Conservation (phyloP, 2,888 invertebrate species). For the Leistus spinibarbis region DNA sequence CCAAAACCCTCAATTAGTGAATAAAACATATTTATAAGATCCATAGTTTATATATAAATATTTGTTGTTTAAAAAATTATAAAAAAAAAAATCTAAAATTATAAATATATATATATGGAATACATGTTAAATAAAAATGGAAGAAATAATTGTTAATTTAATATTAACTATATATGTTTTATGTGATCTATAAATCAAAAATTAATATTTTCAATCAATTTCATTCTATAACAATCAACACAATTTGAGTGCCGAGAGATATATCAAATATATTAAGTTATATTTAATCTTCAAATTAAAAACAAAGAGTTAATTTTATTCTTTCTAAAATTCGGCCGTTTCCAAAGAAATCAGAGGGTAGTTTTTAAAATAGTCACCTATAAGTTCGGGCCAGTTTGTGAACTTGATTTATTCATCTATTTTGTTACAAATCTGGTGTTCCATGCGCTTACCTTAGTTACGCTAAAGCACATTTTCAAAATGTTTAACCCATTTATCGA, state of each 20-base stretch:
- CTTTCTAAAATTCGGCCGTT: too few species aligned
- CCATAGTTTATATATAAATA: slow-evolving; percentile 39
- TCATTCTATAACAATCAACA: neutral
- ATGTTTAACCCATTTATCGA: too few species aligned
- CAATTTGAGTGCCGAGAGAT: neutral
- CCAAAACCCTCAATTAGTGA: slow-evolving; percentile 23
- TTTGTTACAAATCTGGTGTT: too few species aligned
- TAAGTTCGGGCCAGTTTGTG: too few species aligned
- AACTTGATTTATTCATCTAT: too few species aligned
- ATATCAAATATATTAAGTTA: too few species aligned
- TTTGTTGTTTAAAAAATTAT: slow-evolving; percentile 37
- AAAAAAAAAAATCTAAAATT: slow-evolving; percentile 29
- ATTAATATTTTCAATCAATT: neutral
- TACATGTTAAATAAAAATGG: slow-evolving; percentile 36
- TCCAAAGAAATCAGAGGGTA: too few species aligned
- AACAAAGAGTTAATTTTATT: too few species aligned
- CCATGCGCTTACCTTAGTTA: too few species aligned
- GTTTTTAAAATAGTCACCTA: too few species aligned
- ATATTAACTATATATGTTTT: neutral
- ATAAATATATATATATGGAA: slow-evolving; percentile 27
- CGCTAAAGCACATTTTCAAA: too few species aligned
- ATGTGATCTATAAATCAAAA: neutral
- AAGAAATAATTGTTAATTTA: neutral
- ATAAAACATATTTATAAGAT: slow-evolving; percentile 29
- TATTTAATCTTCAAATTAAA: too few species aligned